phyloP scores from a whole-genome alignment of 1,140 invertebrate species.

The Sminthurides bifidus region DNA sequence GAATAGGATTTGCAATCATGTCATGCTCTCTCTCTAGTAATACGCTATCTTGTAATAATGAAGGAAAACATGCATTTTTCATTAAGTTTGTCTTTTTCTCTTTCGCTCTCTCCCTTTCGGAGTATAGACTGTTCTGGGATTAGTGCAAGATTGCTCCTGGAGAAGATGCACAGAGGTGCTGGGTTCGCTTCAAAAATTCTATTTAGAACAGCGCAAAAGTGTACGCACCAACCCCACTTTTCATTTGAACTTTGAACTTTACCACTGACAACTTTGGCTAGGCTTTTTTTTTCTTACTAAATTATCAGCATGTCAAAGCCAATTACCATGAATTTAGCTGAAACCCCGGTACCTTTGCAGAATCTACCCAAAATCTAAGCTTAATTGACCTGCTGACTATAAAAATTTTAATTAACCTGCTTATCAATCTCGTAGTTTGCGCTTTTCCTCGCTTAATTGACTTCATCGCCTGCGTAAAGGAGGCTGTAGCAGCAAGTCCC shows the following conservation, averaged over 20 bases:
- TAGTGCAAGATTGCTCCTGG: slow-evolving; percentile 8
- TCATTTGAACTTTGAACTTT: not conserved
- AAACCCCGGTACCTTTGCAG: not conserved
- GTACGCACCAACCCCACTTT: slow-evolving; percentile 15
- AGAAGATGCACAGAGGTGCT: slow-evolving; percentile 13
- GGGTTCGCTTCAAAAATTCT: slow-evolving; percentile 15
- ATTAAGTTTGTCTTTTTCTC: not conserved
- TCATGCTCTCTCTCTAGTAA: not conserved
- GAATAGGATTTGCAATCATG: not conserved
- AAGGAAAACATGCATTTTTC: too few species aligned
- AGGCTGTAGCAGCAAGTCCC: too few species aligned
- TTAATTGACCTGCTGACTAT: not conserved
- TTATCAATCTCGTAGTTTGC: too few species aligned
- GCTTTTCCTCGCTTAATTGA: too few species aligned
- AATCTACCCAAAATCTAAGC: not conserved
- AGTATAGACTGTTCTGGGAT: not conserved
- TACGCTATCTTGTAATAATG: not conserved
- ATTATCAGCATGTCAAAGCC: not conserved
- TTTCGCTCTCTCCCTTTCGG: not conserved
- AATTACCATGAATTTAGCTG: not conserved
- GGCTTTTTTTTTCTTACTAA: not conserved
- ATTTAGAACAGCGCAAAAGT: slow-evolving; percentile 28
- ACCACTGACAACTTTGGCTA: slow-evolving; percentile 15
- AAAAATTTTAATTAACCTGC: too few species aligned
- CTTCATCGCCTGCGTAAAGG: too few species aligned